Evolutionary conservation across 1,140 invertebrate species (phyloP), one percentile per base, ranked within the genome.

Genomic region (Scylla paramamosain): DNA sequence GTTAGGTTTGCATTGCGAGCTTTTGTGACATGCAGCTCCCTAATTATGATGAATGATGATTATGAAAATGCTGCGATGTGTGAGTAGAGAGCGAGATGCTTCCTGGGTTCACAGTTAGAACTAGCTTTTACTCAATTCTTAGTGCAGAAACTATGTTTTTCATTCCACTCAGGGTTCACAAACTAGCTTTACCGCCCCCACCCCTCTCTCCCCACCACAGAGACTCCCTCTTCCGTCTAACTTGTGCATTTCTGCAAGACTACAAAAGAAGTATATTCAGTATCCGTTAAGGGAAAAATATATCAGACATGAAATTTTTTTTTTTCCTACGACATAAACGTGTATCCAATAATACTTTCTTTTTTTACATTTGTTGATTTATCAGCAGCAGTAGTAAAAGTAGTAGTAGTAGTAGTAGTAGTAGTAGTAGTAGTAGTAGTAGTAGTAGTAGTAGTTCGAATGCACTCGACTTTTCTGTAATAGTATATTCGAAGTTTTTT

Each of bases 401-500:
- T 77, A 77, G 67, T 77, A 77, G 67, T 77, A 77, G 67, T 77
- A 77, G 67, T 77, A 77, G 67, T 77, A 77, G 67, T 77, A 77
- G 67, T 77, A 77, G 67, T 77, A 77, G 67, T 77, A 77, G 67
- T 77, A n/a, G 59, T 67, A 67, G 59, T 67, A 67, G 59, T 67
- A 67, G 59, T 67, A 67, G 59, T 67, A 67, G 59, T 67, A 67
- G 59, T 67, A 67, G 59, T 67, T 52, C 6, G 6, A 52, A 14
- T 52, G n/a, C n/a, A n/a, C n/a, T n/a, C n/a, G n/a, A n/a, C n/a
- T n/a, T n/a, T n/a, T n/a, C n/a, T n/a, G n/a, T n/a, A n/a, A n/a
- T n/a, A n/a, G n/a, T n/a, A n/a, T n/a, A n/a, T n/a, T n/a, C n/a
- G n/a, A n/a, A n/a, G n/a, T 39, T 39, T 39, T 39, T 39, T 39